phyloP scores from a whole-genome alignment of 1,140 invertebrate genomes.

The Octopus bimaculoides region DNA sequence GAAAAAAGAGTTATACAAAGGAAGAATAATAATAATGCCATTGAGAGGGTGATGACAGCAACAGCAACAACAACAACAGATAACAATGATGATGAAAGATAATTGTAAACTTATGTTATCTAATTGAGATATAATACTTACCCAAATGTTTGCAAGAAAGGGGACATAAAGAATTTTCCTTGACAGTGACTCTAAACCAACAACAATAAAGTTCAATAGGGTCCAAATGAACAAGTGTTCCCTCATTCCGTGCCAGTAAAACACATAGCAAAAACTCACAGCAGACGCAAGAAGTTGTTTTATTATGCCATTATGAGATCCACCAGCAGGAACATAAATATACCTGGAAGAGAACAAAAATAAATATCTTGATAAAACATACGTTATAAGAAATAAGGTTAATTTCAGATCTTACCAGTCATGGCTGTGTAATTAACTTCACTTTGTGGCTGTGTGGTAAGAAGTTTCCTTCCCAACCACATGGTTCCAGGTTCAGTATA shows the following conservation, averaged over 20 bases:
- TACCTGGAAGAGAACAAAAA: slow-evolving; percentile 56
- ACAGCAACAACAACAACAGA: too few relatives aligned
- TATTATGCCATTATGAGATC: slow-evolving; percentile 55
- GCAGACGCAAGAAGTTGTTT: slow-evolving; percentile 73
- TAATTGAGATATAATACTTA: slow-evolving; percentile 8
- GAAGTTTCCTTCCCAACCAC: too few relatives aligned
- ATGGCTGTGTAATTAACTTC: too few relatives aligned
- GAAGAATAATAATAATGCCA: too few relatives aligned
- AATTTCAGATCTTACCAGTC: too few relatives aligned
- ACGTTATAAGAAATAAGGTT: too few relatives aligned
- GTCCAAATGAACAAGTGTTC: slow-evolving; percentile 81
- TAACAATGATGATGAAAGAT: background rate
- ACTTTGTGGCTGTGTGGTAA: too few relatives aligned
- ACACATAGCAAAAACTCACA: slow-evolving; percentile 81
- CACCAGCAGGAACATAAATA: slow-evolving; percentile 75
- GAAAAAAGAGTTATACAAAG: too few relatives aligned
- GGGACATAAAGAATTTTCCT: slow-evolving; percentile 14
- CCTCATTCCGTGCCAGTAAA: slow-evolving; percentile 83
- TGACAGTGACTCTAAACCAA: slow-evolving; percentile 69
- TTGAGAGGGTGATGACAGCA: too few relatives aligned
- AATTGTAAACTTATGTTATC: background rate
- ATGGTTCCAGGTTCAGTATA: too few relatives aligned
- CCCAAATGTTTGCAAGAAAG: slow-evolving; percentile 21
- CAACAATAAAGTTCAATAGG: slow-evolving; percentile 75
- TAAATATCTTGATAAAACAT: background rate